phyloP scores from a whole-genome alignment of 2,888 invertebrate species.

The Leptopilina myrica region DNA sequence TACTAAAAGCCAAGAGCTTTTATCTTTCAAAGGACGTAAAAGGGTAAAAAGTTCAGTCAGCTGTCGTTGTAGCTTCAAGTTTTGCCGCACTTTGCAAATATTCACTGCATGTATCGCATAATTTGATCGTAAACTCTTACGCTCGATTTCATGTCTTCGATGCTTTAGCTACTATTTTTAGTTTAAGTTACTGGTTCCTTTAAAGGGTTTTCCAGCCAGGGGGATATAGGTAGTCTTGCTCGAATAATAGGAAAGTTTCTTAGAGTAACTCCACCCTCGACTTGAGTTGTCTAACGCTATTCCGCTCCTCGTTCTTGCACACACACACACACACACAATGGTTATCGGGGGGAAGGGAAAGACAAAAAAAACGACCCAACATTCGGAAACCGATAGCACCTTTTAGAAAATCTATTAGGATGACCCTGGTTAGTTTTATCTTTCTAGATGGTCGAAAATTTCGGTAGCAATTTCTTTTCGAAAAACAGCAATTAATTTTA shows the following conservation, averaged over 20 bases:
- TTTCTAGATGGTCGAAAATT: conserved; percentile 57
- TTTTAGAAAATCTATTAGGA: conserved; percentile 63
- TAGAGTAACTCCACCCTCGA: conserved; percentile 52
- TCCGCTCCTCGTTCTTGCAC: neutral
- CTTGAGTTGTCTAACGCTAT: conserved; percentile 54
- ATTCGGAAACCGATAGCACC: conserved; percentile 37
- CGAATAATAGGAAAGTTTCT: conserved; percentile 57
- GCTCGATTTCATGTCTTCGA: conserved; percentile 10
- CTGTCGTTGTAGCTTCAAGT: conserved; percentile 22
- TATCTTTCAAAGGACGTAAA: conserved; percentile 14
- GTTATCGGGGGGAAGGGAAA: neutral
- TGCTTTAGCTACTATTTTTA: conserved; percentile 19
- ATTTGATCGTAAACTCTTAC: conserved; percentile 36
- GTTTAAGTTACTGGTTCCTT: conserved; percentile 1
- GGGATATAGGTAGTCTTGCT: conserved; percentile 42
- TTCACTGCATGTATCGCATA: conserved; percentile 31
- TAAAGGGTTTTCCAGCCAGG: conserved; percentile 45
- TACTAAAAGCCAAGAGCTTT: neutral
- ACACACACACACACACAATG: neutral
- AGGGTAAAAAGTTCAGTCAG: conserved; percentile 24
- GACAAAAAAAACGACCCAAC: conserved; percentile 10
- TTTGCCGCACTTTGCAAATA: conserved; percentile 19
- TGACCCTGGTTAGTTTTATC: conserved; percentile 62
- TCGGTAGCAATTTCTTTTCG: conserved; percentile 59
- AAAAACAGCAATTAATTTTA: conserved; percentile 6